Evolutionary conservation across 2,888 invertebrate genomes (phyloP), one percentile per base, ranked within the genome.

Genomic region (Melangyna quadrimaculata): DNA sequence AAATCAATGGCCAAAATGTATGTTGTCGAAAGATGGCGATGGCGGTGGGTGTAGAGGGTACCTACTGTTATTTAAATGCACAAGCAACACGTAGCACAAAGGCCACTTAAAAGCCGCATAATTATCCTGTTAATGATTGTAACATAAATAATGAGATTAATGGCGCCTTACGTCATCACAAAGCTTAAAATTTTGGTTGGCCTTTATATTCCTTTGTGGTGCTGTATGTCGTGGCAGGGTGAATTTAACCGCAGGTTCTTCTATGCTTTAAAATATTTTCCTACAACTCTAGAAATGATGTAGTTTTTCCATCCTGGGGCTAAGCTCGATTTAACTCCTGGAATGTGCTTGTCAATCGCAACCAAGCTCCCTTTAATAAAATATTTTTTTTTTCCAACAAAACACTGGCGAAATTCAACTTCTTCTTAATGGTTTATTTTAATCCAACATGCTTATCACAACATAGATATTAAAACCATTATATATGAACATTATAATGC

Each of bases 41-140:
- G 43, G 17, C 14, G 43, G 5, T 10, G 10, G 59, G 19, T 22
- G 6, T 12, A 24, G 69, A 22, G 43, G 27, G 55, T 32, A 32
- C 6, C 29, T 4, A 27, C 27, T 53, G 17, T 6, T 22, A 59
- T 59, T 35, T 51, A 4, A 45, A 24, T 67, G 51, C 43, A 51
- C 9, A 35, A 67, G 67, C 78, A 79, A 79, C 75, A 75, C 75
- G 79, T 83, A 75, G 65, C 53, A 48, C 55, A 19, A 7, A 32
- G 69, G 67, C 77, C 65, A 72, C 55, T 65, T 43, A 9, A 22
- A 29, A 43, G 72, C 71, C 75, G 53, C 80, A 84, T 84, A 80
- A 84, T 84, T 84, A 77, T 69, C 67, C 69, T 80, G 71, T 48
- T 79, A 79, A 84, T 75, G 67, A 61, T 51, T 22, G 12, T 59